Conservation (phyloP, 1,140 invertebrate genomes). For the Hylaeus volcanicus region DNA sequence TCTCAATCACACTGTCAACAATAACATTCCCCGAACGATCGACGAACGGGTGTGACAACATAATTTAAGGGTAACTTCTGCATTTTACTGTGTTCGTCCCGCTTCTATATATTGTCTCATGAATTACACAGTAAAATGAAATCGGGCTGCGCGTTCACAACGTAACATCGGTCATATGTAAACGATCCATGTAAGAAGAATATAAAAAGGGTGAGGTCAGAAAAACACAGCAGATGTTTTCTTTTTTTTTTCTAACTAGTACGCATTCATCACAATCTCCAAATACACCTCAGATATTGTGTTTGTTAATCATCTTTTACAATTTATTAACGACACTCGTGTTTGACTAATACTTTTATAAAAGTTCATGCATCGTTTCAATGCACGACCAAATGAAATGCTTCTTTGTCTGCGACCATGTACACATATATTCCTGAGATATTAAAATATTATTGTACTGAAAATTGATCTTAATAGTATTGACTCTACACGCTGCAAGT, state of each 20-base stretch:
- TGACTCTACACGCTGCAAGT: constrained; percentile 25
- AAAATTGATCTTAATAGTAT: constrained; percentile 39
- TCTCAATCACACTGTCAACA: constrained; percentile 48
- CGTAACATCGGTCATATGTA: constrained; percentile 7
- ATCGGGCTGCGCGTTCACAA: constrained; percentile 32
- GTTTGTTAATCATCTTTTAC: constrained; percentile 5
- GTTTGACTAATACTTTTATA: constrained; percentile 12
- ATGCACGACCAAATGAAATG: constrained; percentile 30
- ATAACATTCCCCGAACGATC: constrained; percentile 42
- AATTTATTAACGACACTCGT: constrained; percentile 4
- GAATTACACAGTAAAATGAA: constrained; percentile 50
- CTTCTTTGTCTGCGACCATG: constrained; percentile 19
- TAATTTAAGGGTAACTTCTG: constrained; percentile 39
- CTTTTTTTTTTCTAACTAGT: constrained; percentile 32
- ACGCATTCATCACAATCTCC: constrained; percentile 39
- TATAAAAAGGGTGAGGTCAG: constrained; percentile 42
- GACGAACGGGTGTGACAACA: constrained; percentile 27
- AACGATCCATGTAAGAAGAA: constrained; percentile 30
- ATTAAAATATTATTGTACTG: constrained; percentile 59
- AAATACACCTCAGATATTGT: constrained; percentile 22
- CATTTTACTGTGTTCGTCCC: constrained; percentile 35
- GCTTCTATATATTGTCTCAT: constrained; percentile 51
- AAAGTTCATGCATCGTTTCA: constrained; percentile 24
- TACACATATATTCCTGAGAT: constrained; percentile 55
- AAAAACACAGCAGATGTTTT: constrained; percentile 27